A percentile compares a stretch with the other conserved stretches of the same genome.
phyloP scores from a whole-genome alignment of 2,888 invertebrate genomes.

The Chrysolina oricalcia region DNA sequence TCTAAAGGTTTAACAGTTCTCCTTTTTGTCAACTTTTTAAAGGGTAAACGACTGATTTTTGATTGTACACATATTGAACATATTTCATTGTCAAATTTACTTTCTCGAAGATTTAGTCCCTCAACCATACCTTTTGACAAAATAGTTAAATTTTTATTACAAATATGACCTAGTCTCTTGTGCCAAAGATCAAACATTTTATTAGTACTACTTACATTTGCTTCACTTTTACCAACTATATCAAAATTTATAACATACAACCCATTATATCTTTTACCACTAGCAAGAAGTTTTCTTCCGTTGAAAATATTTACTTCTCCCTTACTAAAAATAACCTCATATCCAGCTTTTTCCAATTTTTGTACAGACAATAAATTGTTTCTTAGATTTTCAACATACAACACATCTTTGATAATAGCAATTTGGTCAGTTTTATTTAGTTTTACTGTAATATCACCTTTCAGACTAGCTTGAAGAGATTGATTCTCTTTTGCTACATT shows the following conservation, averaged over 20 bases:
- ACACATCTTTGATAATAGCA: background rate
- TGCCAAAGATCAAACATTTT: slow-evolving; percentile 1
- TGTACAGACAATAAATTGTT: background rate
- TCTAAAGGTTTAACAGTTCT: background rate
- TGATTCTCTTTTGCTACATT: slow-evolving; percentile 1
- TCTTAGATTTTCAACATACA: background rate
- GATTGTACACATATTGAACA: slow-evolving; percentile 8
- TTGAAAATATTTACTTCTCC: background rate
- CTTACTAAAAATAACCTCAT: background rate
- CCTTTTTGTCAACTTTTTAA: background rate
- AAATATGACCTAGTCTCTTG: slow-evolving; percentile 5
- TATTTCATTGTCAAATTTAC: background rate
- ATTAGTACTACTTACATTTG: too few species aligned
- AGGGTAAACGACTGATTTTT: background rate
- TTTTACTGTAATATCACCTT: background rate
- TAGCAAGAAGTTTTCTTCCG: background rate
- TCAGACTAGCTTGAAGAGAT: background rate
- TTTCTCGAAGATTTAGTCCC: slow-evolving; percentile 3
- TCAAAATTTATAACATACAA: background rate
- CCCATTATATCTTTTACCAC: background rate
- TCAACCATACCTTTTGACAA: slow-evolving; percentile 18
- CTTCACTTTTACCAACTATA: too few species aligned
- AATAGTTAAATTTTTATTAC: slow-evolving; percentile 2
- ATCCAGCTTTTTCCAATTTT: background rate
- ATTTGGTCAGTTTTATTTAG: background rate